These are phyloP conservation scores for Cynopterus sphinx DNA, from an alignment of 2,797 vertebrate genomes.

Conservation along the genomic window DNA sequence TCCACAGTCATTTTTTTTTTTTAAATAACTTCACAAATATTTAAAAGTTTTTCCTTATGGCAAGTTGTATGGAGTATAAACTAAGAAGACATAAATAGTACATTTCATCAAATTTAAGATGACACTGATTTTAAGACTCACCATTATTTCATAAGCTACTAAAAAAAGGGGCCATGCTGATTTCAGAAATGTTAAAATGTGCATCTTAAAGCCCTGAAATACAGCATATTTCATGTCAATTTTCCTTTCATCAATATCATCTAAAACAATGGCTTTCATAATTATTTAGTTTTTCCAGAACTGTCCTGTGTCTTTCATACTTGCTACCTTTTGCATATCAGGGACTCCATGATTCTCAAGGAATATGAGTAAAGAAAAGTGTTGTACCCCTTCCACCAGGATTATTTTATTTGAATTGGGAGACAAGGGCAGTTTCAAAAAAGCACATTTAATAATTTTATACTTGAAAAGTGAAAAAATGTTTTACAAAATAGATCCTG, in stretches of 20 bases:
- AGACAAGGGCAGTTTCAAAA: background rate
- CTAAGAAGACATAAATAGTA: background rate
- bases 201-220: background rate
- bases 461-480: conserved; percentile 18
- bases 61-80: background rate
- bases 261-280: background rate
- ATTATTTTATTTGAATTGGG: background rate
- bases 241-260: conserved; percentile 12
- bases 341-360: background rate
- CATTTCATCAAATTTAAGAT: conserved; percentile 29
- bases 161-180: background rate
- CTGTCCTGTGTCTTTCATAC: background rate
- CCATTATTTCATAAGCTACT: background rate
- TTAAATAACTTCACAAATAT: conserved; percentile 22
- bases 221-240: background rate
- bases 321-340: background rate
- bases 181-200: background rate
- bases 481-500: background rate
- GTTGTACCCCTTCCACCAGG: background rate
- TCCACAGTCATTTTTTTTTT: background rate
- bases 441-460: background rate
- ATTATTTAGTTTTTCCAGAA: background rate
- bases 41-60: conserved; percentile 10
- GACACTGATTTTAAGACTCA: background rate
- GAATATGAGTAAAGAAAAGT: background rate